Conservation (phyloP, 2,797 vertebrate species). For the Bradypus variegatus region DNA sequence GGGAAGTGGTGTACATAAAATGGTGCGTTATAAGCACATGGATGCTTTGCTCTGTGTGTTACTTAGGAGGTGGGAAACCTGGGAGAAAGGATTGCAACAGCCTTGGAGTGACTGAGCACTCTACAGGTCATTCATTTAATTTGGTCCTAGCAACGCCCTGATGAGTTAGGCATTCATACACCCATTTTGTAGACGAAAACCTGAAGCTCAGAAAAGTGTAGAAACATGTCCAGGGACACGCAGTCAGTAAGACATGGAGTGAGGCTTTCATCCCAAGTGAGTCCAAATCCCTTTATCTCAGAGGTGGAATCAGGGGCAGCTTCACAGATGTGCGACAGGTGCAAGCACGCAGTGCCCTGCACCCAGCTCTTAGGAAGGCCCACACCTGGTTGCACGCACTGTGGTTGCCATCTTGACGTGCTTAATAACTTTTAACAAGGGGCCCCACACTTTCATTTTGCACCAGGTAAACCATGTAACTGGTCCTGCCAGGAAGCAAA, state of each 20-base stretch:
- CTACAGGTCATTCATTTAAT: not conserved
- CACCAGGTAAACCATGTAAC: not conserved
- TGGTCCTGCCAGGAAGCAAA: not conserved
- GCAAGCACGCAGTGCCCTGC: rapidly evolving
- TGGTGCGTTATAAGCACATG: not conserved
- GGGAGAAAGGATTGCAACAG: not conserved
- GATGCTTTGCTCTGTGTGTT: not conserved
- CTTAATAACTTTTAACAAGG: not conserved
- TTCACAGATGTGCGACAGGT: rapidly evolving
- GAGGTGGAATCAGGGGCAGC: not conserved
- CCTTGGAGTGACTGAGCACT: not conserved
- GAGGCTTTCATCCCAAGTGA: not conserved
- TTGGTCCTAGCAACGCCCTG: not conserved
- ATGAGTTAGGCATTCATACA: rapidly evolving
- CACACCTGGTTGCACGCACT: not conserved
- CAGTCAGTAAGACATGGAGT: not conserved
- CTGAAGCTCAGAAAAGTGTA: not conserved
- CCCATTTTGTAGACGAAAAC: not conserved
- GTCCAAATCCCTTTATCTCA: not conserved
- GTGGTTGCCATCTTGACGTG: not conserved
- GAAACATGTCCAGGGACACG: not conserved
- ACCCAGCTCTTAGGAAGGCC: no score
- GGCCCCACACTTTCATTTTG: not conserved
- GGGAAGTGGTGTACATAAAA: conserved; percentile 6
- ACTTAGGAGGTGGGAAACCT: not conserved